Evolutionary conservation across 2,797 vertebrate genomes (phyloP).

Genomic region (Pipistrellus kuhlii): DNA sequence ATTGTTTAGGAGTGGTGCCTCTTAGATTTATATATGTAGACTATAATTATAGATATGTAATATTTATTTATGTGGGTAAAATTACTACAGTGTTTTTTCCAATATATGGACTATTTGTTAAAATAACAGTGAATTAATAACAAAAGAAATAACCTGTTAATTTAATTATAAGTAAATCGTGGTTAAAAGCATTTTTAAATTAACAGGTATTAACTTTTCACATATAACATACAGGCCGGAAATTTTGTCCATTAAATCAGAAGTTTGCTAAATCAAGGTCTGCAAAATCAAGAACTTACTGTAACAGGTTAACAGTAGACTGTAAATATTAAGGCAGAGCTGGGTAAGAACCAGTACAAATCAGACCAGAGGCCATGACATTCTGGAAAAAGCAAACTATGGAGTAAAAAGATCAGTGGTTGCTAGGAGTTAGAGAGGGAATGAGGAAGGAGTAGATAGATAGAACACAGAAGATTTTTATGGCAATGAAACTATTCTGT

Average conservation of each 20-base stretch:
- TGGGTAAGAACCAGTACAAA: neutral
- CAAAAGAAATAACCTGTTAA: neutral
- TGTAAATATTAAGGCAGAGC: constrained; percentile 1
- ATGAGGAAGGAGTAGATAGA: neutral
- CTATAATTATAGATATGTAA: neutral
- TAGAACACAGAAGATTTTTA: neutral
- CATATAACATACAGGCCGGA: neutral
- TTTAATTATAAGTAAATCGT: neutral
- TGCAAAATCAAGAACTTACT: neutral
- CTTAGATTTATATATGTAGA: neutral
- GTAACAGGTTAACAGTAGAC: neutral
- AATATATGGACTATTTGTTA: neutral
- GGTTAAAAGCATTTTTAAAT: neutral
- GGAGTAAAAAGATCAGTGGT: neutral
- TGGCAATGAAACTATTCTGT: neutral
- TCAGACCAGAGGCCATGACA: neutral
- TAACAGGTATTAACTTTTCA: neutral
- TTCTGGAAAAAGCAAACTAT: constrained; percentile 40
- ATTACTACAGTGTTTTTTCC: neutral
- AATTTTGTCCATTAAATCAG: neutral
- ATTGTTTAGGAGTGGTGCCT: neutral
- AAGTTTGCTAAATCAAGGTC: neutral
- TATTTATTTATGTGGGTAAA: neutral
- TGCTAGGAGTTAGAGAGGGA: neutral
- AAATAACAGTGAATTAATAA: neutral